Evolutionary conservation across 1,140 invertebrate genomes (phyloP).

Genomic region (Ceratoteleas bidentatus): DNA sequence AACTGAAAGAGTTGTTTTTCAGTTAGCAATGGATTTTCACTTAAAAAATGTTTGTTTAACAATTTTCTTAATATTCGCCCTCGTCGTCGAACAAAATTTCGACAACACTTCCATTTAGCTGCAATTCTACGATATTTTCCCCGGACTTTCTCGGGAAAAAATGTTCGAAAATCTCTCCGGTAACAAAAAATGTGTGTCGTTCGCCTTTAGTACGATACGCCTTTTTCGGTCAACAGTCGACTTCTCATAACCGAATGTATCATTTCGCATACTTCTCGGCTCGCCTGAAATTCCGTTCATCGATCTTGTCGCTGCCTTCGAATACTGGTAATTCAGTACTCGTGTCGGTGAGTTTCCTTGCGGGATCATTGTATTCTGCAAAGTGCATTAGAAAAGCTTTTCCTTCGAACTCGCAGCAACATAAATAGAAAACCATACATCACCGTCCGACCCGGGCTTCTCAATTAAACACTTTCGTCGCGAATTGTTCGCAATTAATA

Average conservation of each 20-base stretch:
- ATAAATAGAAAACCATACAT: conserved; percentile 75
- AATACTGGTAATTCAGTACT: conserved; percentile 78
- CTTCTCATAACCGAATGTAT: conserved; percentile 34
- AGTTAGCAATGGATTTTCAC: no score
- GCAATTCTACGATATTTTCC: no score
- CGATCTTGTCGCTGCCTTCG: conserved; percentile 75
- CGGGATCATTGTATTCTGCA: conserved; percentile 63
- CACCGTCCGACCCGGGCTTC: conserved; percentile 68
- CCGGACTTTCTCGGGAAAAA: no score
- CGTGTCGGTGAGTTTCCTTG: conserved; percentile 75
- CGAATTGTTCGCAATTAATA: conserved; percentile 42
- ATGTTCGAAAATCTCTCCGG: no score
- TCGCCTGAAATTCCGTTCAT: conserved; percentile 68
- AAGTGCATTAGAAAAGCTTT: conserved; percentile 68
- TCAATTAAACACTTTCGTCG: conserved; percentile 50
- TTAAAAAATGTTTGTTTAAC: no score
- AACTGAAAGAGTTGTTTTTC: no score
- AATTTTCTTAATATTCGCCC: no score
- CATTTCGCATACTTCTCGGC: conserved; percentile 34
- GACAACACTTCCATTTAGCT: no score
- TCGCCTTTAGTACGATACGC: no score
- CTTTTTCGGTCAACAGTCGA: no score
- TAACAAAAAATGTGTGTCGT: no score
- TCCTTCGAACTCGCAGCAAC: conserved; percentile 69
- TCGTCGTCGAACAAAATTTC: no score